Percentiles rank a stretch among this genome's conserved stretches.
Evolutionary conservation across 2,113 vertebrate genomes (phyloP).

Genomic region (Nyctereutes procyonoides): DNA sequence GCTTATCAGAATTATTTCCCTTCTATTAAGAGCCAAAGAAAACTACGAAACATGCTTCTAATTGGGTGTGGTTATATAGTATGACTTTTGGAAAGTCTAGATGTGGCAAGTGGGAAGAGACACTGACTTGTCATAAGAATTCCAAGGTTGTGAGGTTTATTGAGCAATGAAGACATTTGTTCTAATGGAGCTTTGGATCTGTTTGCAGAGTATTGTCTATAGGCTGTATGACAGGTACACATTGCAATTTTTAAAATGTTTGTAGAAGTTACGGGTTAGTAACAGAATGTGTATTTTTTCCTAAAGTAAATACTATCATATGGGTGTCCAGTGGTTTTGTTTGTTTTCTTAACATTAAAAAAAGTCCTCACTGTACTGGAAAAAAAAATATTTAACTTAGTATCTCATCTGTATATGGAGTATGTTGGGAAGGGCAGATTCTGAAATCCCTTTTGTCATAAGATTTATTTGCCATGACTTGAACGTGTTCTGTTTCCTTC

Average conservation of each 20-base stretch:
- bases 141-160: not conserved
- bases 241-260: not conserved
- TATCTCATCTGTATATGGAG: not conserved
- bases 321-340: not conserved
- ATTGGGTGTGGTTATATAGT: not conserved
- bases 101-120: not conserved
- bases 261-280: not conserved
- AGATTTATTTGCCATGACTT: not conserved
- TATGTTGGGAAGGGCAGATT: not conserved
- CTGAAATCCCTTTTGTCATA: not conserved
- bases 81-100: not conserved
- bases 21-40: constrained; percentile 9
- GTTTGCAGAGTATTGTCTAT: not conserved
- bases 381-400: not conserved
- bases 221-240: not conserved
- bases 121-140: not conserved
- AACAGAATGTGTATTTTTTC: not conserved
- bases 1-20: constrained; percentile 4
- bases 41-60: constrained; percentile 16
- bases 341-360: not conserved
- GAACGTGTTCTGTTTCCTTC: not conserved
- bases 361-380: not conserved
- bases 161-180: not conserved
- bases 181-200: not conserved
- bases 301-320: not conserved